phyloP scores from a whole-genome alignment of 2,113 vertebrate species.

The Bos taurus region ARS-UCD2.0 NC_037334.1:38619001-38619500 shows the following conservation, averaged over 20 bases:
- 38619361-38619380: conserved; percentile 46
- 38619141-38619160: conserved; percentile 23
- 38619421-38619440: conserved; percentile 29
- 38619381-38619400: conserved; percentile 65
- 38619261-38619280: conserved; percentile 74
- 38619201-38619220: conserved; percentile 65
- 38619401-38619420: conserved; percentile 68
- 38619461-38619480: conserved; percentile 69
- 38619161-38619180: neutral
- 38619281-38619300: conserved; percentile 76
- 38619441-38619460: conserved; percentile 44
- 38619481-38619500: conserved; percentile 64
- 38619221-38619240: conserved; percentile 54
- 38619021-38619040: conserved; percentile 57
- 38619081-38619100: conserved; percentile 37
- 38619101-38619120: conserved; percentile 49
- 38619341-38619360: conserved; percentile 65
- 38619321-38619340: conserved; percentile 70
- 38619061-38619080: conserved; percentile 19
- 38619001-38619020: conserved; percentile 66
- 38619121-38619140: conserved; percentile 25
- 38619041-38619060: conserved; percentile 55
- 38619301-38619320: conserved; percentile 67
- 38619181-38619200: conserved; percentile 32
- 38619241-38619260: conserved; percentile 63